phyloP scores from a whole-genome alignment of 2,113 vertebrate species.

The Tympanuchus pallidicinctus region DNA sequence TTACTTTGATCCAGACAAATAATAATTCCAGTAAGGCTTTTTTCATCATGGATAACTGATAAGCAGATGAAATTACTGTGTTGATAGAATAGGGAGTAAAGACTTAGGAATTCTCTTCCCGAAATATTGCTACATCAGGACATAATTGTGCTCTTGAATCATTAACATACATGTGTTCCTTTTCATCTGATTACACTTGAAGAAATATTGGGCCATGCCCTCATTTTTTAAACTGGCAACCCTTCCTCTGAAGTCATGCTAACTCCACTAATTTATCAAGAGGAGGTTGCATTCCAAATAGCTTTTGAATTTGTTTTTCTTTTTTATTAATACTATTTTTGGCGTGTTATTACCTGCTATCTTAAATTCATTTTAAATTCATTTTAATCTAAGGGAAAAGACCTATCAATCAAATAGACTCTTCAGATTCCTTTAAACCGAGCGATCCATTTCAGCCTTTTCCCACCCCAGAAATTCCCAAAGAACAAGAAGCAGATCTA shows the following conservation, averaged over 20 bases:
- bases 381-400: constrained; percentile 91
- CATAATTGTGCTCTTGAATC: background rate
- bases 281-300: constrained; percentile 22
- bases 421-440: constrained; percentile 92
- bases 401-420: constrained; percentile 89
- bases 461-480: constrained; percentile 87
- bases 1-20: background rate
- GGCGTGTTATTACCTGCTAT: constrained; percentile 66
- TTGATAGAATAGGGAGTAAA: background rate
- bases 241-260: constrained; percentile 3
- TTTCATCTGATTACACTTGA: background rate
- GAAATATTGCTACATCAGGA: background rate
- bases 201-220: background rate
- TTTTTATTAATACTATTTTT: background rate
- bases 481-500: constrained; percentile 89
- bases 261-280: background rate
- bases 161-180: background rate
- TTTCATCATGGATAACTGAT: background rate
- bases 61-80: background rate
- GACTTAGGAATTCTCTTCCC: background rate
- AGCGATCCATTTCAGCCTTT: constrained; percentile 90
- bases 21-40: background rate
- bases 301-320: constrained; percentile 1
- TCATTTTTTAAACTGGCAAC: constrained; percentile 17
- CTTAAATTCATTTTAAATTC: constrained; percentile 74